Conservation (phyloP, 2,888 invertebrate species). For the Ochropacha duplaris region DNA sequence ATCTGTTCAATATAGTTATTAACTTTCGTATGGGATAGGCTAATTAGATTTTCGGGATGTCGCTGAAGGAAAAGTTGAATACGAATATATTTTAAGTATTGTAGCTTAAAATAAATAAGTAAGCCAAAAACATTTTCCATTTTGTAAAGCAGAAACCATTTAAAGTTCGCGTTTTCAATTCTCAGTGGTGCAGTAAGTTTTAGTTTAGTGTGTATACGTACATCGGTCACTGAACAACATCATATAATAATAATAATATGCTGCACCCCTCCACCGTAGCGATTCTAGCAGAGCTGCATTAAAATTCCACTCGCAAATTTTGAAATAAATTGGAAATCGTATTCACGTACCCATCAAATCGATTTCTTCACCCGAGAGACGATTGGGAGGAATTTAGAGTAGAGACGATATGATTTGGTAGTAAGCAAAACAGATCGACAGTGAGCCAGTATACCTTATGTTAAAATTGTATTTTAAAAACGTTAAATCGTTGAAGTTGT, state of each 20-base stretch:
- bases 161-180: conserved; percentile 22
- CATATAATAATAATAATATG: too few relatives aligned
- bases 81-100: too few relatives aligned
- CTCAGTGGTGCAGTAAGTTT: conserved; percentile 42
- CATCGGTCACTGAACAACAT: conserved; percentile 33
- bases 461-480: conserved; percentile 47
- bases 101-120: not conserved
- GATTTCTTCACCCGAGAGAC: conserved; percentile 57
- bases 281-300: conserved; percentile 37
- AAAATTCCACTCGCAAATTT: conserved; percentile 62
- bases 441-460: conserved; percentile 27
- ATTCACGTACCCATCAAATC: conserved; percentile 62
- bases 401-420: conserved; percentile 43
- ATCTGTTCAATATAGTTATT: too few relatives aligned
- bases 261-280: conserved; percentile 13
- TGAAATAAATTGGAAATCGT: conserved; percentile 61
- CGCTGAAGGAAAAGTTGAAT: too few relatives aligned
- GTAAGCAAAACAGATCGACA: conserved; percentile 36
- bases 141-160: not conserved
- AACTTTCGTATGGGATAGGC: too few relatives aligned
- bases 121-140: not conserved
- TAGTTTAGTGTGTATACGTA: conserved; percentile 31
- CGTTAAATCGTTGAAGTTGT: too few relatives aligned
- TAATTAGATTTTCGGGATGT: too few relatives aligned
- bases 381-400: conserved; percentile 31